Evolutionary conservation across 2,113 vertebrate genomes (phyloP).

Genomic region (Malurus melanocephalus): DNA sequence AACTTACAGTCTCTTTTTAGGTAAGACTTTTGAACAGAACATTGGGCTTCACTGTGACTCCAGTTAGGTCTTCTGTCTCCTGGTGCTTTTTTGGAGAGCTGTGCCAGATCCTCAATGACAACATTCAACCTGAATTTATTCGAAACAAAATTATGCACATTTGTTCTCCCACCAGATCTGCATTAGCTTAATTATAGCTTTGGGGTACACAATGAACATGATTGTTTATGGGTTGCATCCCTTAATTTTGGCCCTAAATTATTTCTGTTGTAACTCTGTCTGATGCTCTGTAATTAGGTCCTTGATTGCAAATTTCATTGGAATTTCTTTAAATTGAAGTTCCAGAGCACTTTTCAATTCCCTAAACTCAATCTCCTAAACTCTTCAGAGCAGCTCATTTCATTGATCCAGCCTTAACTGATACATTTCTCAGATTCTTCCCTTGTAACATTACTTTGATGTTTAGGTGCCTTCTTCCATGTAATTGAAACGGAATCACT

Average conservation of each 20-base stretch:
- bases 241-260: not conserved
- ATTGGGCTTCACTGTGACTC: not conserved
- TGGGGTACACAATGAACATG: not conserved
- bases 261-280: not conserved
- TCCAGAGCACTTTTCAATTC: not conserved
- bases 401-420: not conserved
- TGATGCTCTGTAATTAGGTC: not conserved
- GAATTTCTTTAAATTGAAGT: not conserved
- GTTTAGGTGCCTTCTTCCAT: not conserved
- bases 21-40: not conserved
- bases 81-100: not conserved
- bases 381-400: not conserved
- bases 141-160: not conserved
- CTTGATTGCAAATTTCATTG: not conserved
- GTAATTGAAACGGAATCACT: not conserved
- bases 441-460: not conserved
- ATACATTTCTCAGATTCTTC: not conserved
- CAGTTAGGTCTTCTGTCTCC: not conserved
- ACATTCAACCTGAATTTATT: constrained; percentile 1
- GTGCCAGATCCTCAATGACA: not conserved
- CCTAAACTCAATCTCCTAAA: not conserved
- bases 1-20: not conserved
- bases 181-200: not conserved
- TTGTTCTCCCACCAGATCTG: constrained; percentile 8
- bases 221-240: not conserved